Percentiles rank a stretch among this genome's conserved stretches.
phyloP scores from a whole-genome alignment of 2,888 invertebrate genomes.

The Cantharis flavilabris region DNA sequence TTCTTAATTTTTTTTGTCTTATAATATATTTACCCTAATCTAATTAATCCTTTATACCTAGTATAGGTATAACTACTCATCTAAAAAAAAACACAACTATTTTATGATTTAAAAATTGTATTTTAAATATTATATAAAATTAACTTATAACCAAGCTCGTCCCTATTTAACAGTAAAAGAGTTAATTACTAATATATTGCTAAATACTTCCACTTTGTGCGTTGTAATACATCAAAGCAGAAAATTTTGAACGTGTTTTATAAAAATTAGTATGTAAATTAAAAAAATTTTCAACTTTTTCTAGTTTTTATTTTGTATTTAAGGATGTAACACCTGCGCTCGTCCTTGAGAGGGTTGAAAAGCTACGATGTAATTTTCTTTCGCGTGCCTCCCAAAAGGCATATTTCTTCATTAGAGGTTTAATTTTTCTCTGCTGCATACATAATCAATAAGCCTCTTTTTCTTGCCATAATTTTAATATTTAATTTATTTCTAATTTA shows the following conservation, averaged over 20 bases:
- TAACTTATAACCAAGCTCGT: no score
- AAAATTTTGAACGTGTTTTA: constrained; percentile 34
- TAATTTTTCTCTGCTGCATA: constrained; percentile 59
- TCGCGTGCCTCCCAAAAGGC: constrained; percentile 52
- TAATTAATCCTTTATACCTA: background rate
- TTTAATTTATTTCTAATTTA: constrained; percentile 60
- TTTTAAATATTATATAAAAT: no score
- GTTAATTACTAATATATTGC: background rate
- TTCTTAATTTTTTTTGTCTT: background rate
- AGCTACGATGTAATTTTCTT: constrained; percentile 47
- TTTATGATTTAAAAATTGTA: no score
- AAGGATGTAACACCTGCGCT: constrained; percentile 37
- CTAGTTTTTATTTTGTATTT: constrained; percentile 30
- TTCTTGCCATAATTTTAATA: constrained; percentile 57
- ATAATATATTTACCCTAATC: background rate
- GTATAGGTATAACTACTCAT: background rate
- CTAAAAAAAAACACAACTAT: no score
- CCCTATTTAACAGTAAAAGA: background rate
- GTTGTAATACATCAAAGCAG: constrained; percentile 18
- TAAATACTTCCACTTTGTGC: background rate
- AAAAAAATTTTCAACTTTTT: constrained; percentile 38
- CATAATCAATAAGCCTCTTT: constrained; percentile 57
- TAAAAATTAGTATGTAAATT: constrained; percentile 52
- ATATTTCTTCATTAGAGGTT: constrained; percentile 58
- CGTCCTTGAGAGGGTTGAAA: constrained; percentile 41